Conservation (phyloP, 1,140 invertebrate genomes). For the Drosophila willistoni region DNA sequence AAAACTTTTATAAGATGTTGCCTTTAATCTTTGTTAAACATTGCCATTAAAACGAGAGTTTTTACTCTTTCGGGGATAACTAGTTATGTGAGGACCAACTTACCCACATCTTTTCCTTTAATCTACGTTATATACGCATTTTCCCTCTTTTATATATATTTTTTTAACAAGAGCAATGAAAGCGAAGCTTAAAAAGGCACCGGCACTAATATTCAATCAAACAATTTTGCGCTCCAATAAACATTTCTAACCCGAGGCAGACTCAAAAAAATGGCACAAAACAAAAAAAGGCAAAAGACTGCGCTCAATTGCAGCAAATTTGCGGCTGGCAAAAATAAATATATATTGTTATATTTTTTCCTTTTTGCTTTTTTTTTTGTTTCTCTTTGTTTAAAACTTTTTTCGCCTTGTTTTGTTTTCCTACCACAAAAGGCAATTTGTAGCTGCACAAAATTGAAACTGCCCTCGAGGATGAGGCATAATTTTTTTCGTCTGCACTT, state of each 20-base stretch:
- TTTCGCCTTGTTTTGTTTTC: constrained; percentile 22
- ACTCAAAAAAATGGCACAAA: constrained; percentile 21
- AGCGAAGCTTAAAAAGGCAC: constrained; percentile 36
- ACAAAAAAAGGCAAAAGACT: constrained; percentile 36
- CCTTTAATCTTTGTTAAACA: too few relatives aligned
- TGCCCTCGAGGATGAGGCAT: constrained; percentile 36
- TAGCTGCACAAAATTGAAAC: constrained; percentile 35
- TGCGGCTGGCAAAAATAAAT: constrained; percentile 50
- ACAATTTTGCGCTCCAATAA: constrained; percentile 76
- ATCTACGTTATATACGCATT: neutral
- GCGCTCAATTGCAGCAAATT: constrained; percentile 72
- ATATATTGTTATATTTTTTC: constrained; percentile 3
- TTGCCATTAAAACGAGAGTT: neutral
- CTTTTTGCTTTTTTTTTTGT: neutral
- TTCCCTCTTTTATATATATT: neutral
- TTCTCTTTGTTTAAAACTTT: neutral
- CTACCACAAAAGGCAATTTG: constrained; percentile 56
- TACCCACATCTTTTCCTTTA: neutral
- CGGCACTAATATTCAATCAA: constrained; percentile 77
- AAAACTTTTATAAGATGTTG: too few relatives aligned
- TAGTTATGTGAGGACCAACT: neutral
- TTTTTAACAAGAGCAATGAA: constrained; percentile 19
- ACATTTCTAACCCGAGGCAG: constrained; percentile 66
- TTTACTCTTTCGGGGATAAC: neutral
- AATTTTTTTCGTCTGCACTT: constrained; percentile 6